Base-by-base conservation (phyloP, 64 coral and sea anemone genomes). In the Trachythela sp. region DNA sequence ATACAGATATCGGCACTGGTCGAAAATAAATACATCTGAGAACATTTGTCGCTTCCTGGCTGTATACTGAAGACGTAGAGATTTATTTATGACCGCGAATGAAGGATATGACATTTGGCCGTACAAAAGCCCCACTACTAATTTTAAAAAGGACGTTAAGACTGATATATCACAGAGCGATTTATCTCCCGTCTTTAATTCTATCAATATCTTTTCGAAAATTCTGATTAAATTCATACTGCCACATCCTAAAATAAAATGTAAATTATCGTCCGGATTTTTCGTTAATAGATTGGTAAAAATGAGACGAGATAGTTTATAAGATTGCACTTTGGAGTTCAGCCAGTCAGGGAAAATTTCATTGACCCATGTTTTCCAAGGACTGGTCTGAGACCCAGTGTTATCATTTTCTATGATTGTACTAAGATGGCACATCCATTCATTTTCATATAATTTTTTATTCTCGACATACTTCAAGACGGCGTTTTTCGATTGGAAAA, bases 1-100 rank as follows among this genome's bases (percentile, higher is more conserved):
- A 85, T 86, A 93, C 17, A 89, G n/a, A 86, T 93, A 93, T 9
- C 84, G 54, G 40, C 92, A 93, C 31, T 83, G 76, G 48, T 93
- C 92, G 83, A 93, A 93, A 77, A 93, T 86, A 64, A 93, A 89
- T 40, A 87, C 77, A 93, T 93, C 70, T 9, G 87, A 48, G 45
- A 89, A 93, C 87, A 93, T 89, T 39, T 85, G 83, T 32, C 92
- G 77, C 2, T 11, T 22, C 34, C 59, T 80, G 48, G 87, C 83
- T 86, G 64, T 86, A 48, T 91, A 91, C 0, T 48, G 0, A 14
- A 91, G 32, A 35, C 84, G 59, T 36, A 48, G 18, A 30, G 86
- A 24, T 48, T 91, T 87, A 4, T n/a, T n/a, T n/a, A n/a, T n/a
- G n/a, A 91, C 90, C 20, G 64, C 54, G 86, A 86, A 89, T 77